Evolutionary conservation across 2,113 vertebrate species (phyloP), one percentile per base, ranked within the genome.

Genomic region (Herpetotheres cachinnans): DNA sequence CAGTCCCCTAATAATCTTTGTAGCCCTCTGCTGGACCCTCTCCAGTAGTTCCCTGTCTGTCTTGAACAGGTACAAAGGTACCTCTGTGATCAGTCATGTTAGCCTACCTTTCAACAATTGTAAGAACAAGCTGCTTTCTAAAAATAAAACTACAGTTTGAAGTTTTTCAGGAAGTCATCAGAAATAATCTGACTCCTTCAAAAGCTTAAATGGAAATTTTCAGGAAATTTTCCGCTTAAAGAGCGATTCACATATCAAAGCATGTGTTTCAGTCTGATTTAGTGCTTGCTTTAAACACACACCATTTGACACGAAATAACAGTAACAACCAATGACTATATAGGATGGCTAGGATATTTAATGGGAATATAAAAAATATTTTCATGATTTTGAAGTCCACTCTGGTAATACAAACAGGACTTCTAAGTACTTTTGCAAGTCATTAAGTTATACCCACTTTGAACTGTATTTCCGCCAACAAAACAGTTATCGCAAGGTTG

Each of bases 21-120:
- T 42, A 42, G 42, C 42, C 42, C 42, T 42, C 42, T 42, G 42
- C 42, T 42, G 42, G 12, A 42, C 42, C 42, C 42, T 42, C 42
- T 42, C 13, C 42, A 42, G 42, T 42, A 42, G 42, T 42, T 42
- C 42, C 42, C 42, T 42, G 42, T 42, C 42, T 13, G 12, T 42
- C 42, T 14, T 42, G 42, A 42, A 42, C 42, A 42, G 42, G 42
- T 42, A 16, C 52, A 91, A 91, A 87, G 16, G 19, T 50, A 83
- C 14, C 61, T 18, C 22, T 0, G 1, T 52, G 54, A 56, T 56
- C 1, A 0, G 21, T 71, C 54, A 29, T 16, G 13, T n/a, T 36
- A 76, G 34, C 34, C 66, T 91, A 10, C 17, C 34, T n/a, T 82
- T 86, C 77, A 66, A 32, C 2, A 16, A 77, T 0, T 42, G 13